Percentiles rank a stretch among this genome's conserved stretches.
These are phyloP conservation scores for Drosophila koepferae DNA, from an alignment of 2,888 invertebrate genomes.

Conservation along the genomic window DNA sequence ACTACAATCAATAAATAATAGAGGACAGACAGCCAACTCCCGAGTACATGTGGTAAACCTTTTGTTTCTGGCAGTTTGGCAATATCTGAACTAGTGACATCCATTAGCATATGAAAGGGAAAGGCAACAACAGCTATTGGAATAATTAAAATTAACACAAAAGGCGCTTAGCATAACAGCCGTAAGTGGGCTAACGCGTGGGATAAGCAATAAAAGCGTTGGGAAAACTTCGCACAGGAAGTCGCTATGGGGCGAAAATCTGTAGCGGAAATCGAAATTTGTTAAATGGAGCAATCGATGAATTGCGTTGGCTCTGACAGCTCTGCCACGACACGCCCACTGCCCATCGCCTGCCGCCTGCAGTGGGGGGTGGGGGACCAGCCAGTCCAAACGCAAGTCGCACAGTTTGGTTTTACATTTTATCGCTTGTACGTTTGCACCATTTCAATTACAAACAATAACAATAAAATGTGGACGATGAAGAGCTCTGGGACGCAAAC, in stretches of 20 bases:
- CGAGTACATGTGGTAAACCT: not conserved
- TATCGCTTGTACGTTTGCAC: slow-evolving; percentile 81
- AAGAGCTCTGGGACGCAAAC: slow-evolving; percentile 12
- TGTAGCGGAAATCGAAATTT: slow-evolving; percentile 81
- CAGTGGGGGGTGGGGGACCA: no score
- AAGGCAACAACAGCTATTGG: slow-evolving; percentile 24
- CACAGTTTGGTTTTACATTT: slow-evolving; percentile 74
- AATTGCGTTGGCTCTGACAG: slow-evolving; percentile 48
- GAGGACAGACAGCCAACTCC: not conserved
- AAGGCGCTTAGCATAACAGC: slow-evolving; percentile 43
- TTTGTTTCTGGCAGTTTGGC: not conserved
- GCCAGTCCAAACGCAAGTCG: slow-evolving; percentile 21
- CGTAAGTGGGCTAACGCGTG: slow-evolving; percentile 41
- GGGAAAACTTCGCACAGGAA: slow-evolving; percentile 63
- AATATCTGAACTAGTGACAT: not conserved
- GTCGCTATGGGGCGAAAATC: slow-evolving; percentile 53
- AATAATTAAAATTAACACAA: slow-evolving; percentile 69
- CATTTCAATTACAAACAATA: slow-evolving; percentile 83
- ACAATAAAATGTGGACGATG: slow-evolving; percentile 68
- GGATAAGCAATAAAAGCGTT: slow-evolving; percentile 64
- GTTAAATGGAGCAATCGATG: slow-evolving; percentile 82
- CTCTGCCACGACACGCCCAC: slow-evolving; percentile 14
- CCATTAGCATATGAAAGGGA: slow-evolving; percentile 35
- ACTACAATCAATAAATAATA: not conserved
- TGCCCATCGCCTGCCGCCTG: not conserved